These are phyloP conservation scores for Eueremaeus valkanovi DNA, from an alignment of 2,888 invertebrate genomes.

Conservation along the genomic window DNA sequence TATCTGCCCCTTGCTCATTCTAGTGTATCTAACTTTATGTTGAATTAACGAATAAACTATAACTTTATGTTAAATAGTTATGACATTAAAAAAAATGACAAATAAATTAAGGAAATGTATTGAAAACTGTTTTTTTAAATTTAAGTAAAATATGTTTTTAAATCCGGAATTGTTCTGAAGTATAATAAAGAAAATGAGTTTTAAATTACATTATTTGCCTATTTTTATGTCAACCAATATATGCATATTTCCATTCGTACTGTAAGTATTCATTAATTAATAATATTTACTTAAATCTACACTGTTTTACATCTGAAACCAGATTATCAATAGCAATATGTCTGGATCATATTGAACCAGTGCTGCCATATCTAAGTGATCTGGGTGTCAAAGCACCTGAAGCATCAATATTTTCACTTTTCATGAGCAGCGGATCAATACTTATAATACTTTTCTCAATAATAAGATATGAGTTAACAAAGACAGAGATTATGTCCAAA, in stretches of 20 bases:
- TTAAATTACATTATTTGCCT: not conserved
- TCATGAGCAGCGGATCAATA: not conserved
- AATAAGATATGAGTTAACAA: not conserved
- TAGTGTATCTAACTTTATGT: too few relatives aligned
- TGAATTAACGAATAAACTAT: too few relatives aligned
- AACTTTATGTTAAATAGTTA: too few relatives aligned
- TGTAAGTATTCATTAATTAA: not conserved
- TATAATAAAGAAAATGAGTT: not conserved
- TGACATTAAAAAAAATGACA: too few relatives aligned
- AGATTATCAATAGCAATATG: not conserved
- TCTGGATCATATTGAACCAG: not conserved
- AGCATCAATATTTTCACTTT: not conserved
- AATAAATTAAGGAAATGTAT: too few relatives aligned
- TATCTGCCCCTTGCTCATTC: too few relatives aligned
- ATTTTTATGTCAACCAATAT: not conserved
- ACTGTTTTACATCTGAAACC: not conserved
- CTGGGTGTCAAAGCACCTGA: constrained; percentile 2
- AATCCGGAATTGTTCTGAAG: too few relatives aligned
- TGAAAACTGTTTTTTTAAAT: too few relatives aligned
- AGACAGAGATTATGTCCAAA: too few relatives aligned
- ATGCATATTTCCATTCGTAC: constrained; percentile 5
- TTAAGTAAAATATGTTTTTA: too few relatives aligned
- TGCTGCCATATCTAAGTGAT: not conserved
- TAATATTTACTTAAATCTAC: not conserved
- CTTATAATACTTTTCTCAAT: not conserved